A percentile compares a stretch with the other conserved stretches of the same genome.
These are phyloP conservation scores for Bugula neritina DNA, from an alignment of 2,888 invertebrate species.

Conservation along the genomic window DNA sequence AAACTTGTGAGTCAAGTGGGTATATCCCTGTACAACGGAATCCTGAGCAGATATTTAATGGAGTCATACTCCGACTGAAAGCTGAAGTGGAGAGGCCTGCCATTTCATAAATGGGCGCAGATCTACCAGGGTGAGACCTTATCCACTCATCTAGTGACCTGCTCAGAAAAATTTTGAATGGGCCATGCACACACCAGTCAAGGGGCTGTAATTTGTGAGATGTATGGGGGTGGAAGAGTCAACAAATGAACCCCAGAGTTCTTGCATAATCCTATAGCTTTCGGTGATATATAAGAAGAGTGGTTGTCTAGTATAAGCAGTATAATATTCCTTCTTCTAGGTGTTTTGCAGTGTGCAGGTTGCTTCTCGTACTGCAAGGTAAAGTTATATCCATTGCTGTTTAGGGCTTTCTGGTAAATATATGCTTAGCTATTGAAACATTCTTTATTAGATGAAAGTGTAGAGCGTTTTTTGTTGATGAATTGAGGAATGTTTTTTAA, in stretches of 20 bases:
- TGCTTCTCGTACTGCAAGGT: too few relatives aligned
- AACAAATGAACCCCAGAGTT: constrained; percentile 27
- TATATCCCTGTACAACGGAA: constrained; percentile 9
- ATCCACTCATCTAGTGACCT: constrained; percentile 26
- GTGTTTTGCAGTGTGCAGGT: too few relatives aligned
- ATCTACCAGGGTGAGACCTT: constrained; percentile 24
- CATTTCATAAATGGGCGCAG: neutral
- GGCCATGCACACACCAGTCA: constrained; percentile 28
- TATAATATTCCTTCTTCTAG: too few relatives aligned
- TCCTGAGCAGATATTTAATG: neutral
- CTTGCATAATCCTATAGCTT: constrained; percentile 27
- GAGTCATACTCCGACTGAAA: neutral
- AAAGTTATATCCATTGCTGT: too few relatives aligned
- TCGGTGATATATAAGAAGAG: constrained; percentile 27
- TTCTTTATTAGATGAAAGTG: too few relatives aligned
- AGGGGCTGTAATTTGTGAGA: constrained; percentile 30
- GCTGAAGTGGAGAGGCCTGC: neutral
- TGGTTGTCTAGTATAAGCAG: constrained; percentile 29
- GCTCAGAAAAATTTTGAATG: constrained; percentile 27
- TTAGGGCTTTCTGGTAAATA: too few relatives aligned
- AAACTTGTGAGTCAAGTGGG: neutral
- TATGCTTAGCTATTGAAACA: too few relatives aligned
- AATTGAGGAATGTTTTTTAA: too few relatives aligned
- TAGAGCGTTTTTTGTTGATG: too few relatives aligned
- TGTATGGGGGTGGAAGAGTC: constrained; percentile 29